Evolutionary conservation across 1,140 invertebrate genomes (phyloP), one percentile per base, ranked within the genome.

Genomic region (Tetragnatha versicolor): DNA sequence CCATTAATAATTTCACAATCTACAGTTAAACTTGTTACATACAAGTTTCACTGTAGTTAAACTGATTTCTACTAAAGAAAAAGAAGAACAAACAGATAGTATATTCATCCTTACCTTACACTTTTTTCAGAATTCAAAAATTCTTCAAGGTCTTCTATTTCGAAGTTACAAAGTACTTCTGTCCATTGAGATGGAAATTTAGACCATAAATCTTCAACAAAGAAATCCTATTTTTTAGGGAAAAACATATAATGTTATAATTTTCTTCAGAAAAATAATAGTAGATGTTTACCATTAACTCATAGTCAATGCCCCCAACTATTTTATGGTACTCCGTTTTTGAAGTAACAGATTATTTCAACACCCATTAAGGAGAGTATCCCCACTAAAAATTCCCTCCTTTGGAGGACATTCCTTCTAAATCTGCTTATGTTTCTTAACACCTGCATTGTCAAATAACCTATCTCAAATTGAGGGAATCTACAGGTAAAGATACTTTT

Each of bases 151-250:
- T 84, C 81, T 45, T 68, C 31, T n/a, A 79, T 61, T 33, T 80
- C 76, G 37, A 84, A 63, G 25, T 80, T 79, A 20, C 80, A 68
- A 2, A 84, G 39, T 37, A 69, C 58, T 49, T 66, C 27, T 42
- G 22, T 61, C 84, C 85, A 84, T n/a, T 75, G 70, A 29, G 58
- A 14, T 9, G 83, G 83, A 25, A 86, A 73, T 79, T 81, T 73
- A 29, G 66, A 42, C 85, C 85, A 85, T 49, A 84, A 80, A 47
- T 83, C 63, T 55, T 82, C 76, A 25, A 83, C 81, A 81, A 84
- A 86, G 72, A 85, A 86, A 81, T 86, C 85, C 85, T 86, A 77
- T 22, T 63, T 60, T 60, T 60, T 60, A 1, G 6, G 14, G 2
- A 33, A 31, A 60, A 31, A 60, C 9, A 5, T 31, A 29, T 27